These are phyloP conservation scores for Limanda limanda DNA, from an alignment of 2,113 vertebrate species.

Conservation along the genomic window DNA sequence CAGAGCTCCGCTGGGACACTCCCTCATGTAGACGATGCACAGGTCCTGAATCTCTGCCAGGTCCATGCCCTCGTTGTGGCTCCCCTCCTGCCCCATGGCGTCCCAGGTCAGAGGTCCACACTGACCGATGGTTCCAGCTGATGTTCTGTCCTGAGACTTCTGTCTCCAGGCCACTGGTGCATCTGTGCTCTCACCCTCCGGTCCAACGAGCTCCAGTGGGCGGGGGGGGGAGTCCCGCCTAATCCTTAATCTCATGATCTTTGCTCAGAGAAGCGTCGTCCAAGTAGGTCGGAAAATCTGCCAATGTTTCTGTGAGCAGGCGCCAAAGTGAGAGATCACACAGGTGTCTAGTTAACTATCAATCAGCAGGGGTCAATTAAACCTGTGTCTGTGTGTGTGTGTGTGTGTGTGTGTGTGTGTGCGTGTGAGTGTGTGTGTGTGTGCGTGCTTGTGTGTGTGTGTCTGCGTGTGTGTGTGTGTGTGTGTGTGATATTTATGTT, in stretches of 20 bases:
- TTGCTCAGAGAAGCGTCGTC: not conserved
- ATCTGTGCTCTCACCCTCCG: not conserved
- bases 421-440: too few species aligned
- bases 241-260: constrained; percentile 40
- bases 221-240: not conserved
- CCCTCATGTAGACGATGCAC: constrained; percentile 86
- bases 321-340: not conserved
- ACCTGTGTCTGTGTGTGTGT: too few species aligned
- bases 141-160: not conserved
- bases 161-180: not conserved
- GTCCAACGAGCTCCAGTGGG: constrained; percentile 3
- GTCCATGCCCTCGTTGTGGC: constrained; percentile 79
- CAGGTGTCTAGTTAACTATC: not conserved
- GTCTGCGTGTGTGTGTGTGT: too few species aligned
- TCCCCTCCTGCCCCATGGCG: constrained; percentile 71
- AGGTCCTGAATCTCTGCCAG: constrained; percentile 85
- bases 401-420: too few species aligned
- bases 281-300: not conserved
- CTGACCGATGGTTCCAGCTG: not conserved
- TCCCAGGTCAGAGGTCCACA: not conserved
- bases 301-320: not conserved
- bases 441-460: too few species aligned
- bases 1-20: constrained; percentile 88
- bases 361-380: too few species aligned
- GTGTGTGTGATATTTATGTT: too few species aligned